Evolutionary conservation across 2,113 vertebrate species (phyloP).

Genomic region (Eira barbara): DNA sequence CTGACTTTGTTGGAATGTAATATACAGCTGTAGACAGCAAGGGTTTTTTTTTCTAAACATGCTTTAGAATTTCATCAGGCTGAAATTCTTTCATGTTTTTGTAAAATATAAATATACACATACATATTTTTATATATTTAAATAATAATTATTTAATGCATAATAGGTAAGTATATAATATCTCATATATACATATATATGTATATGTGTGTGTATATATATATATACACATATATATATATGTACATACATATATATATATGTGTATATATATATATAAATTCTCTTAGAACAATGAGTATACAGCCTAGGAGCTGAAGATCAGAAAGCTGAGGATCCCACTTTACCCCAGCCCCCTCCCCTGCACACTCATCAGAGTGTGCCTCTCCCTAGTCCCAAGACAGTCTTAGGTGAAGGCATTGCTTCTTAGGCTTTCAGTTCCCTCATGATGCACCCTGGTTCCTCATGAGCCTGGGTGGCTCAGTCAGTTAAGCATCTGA

Average conservation of each 20-base stretch:
- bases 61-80: neutral
- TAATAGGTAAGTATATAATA: neutral
- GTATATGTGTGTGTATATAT: neutral
- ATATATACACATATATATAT: neutral
- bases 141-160: neutral
- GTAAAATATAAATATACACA: neutral
- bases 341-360: neutral
- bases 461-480: neutral
- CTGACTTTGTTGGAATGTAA: neutral
- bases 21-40: rapidly evolving
- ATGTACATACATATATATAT: no score
- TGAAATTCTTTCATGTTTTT: neutral
- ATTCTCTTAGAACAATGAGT: neutral
- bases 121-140: neutral
- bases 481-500: neutral
- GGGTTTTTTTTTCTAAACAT: neutral
- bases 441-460: neutral
- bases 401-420: neutral
- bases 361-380: neutral
- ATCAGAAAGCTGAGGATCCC: neutral
- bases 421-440: neutral
- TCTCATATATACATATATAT: neutral
- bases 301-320: neutral
- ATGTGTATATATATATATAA: neutral
- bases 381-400: neutral